phyloP scores from a whole-genome alignment of 2,113 vertebrate genomes.

The Gobius niger region DNA sequence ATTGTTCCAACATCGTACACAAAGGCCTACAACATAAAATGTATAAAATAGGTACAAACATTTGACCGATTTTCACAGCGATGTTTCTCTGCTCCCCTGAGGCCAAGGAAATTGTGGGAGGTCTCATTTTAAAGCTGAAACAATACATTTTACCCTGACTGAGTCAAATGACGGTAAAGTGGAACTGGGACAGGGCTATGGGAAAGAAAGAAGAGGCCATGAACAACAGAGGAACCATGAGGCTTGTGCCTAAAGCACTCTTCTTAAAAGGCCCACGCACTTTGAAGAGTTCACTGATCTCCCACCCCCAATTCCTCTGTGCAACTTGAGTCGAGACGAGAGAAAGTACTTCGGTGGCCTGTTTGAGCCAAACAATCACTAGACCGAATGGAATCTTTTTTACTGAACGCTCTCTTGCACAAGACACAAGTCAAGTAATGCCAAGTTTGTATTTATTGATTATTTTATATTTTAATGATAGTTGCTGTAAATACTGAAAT shows the following conservation, averaged over 20 bases:
- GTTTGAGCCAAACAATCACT: background rate
- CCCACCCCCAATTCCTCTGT: background rate
- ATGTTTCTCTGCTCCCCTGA: no score
- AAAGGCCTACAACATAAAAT: no score
- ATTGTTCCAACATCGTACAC: no score
- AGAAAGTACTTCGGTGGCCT: constrained; percentile 23
- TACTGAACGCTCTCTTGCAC: no score
- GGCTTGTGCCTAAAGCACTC: background rate
- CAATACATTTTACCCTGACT: no score
- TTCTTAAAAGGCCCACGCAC: no score
- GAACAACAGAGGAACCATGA: background rate
- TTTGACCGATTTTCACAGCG: no score
- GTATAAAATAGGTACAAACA: no score
- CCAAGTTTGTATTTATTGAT: background rate
- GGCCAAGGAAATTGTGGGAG: no score
- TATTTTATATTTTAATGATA: background rate
- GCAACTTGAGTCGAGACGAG: constrained; percentile 29
- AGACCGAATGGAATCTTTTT: no score
- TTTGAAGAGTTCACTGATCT: background rate
- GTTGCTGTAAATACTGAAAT: background rate
- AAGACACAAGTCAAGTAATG: background rate
- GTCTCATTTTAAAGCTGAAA: no score
- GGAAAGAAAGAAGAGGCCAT: background rate
- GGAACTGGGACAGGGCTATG: background rate
- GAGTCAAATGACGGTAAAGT: no score